Base-by-base conservation (phyloP, 2,113 vertebrate species). In the Oxyura jamaicensis region DNA sequence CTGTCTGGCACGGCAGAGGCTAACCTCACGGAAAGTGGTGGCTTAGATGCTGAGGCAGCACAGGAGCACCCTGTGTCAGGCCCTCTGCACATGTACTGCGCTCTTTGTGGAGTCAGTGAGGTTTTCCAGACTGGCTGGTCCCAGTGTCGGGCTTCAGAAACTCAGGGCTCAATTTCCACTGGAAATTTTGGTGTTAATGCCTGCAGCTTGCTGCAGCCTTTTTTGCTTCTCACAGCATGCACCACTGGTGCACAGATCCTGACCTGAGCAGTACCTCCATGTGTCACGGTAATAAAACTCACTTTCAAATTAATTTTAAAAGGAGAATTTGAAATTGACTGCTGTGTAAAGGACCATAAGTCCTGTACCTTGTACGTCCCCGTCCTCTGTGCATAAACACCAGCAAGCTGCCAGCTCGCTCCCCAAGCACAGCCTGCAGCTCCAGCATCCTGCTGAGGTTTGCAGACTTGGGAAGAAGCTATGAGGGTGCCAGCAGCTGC, bases 21-120 rank as follows among this genome's bases (percentile, higher is more conserved):
- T 52, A 52, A 25, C 50, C 50, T 52, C 50, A 25, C 13, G 6
- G 50, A 52, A 52, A 52, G 22, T 6, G 23, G 23, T 52, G 39
- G 35, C 22, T 83, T 62, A 20, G 81, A 46, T 18, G 4, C 33
- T 18, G 26, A 46, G 14, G 42, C 35, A 83, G 68, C 10, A 31
- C 23, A 4, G 33, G 10, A 50, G 23, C 7, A 26, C 41, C 52
- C 8, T 23, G 2, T 3, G 85, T 41, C 52, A 82, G 66, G n/a
- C 56, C 36, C 59, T 50, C 46, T 3, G 4, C 11, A 10, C 5
- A 9, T 2, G 0, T 8, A 7, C 31, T 2, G 33, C 18, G 76
- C 12, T 83, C 25, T 39, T 91, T 39, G 50, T 66, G 19, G 86
- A 69, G 39, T 3, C 1, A 21, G 29, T 2, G 17, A 4, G 4